Evolutionary conservation across 1,140 invertebrate species (phyloP).

Genomic region (Drosophila sturtevanti): DNA sequence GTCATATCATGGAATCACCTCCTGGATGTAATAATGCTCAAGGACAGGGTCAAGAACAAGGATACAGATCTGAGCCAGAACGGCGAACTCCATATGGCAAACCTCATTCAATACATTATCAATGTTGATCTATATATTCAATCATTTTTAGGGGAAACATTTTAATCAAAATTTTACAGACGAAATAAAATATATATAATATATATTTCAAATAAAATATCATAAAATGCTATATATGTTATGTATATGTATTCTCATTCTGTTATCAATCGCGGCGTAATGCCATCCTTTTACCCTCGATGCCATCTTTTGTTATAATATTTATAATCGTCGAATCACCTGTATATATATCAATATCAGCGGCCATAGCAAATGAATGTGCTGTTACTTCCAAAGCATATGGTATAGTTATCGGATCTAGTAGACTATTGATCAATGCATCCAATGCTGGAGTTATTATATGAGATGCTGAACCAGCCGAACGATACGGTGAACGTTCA

Average conservation of each 20-base stretch:
- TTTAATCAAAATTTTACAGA: not conserved
- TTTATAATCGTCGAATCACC: constrained; percentile 95
- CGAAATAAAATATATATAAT: no score
- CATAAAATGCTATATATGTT: no score
- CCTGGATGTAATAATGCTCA: not conserved
- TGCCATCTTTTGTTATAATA: constrained; percentile 95
- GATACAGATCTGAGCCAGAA: not conserved
- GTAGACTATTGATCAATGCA: constrained; percentile 89
- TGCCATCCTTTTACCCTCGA: constrained; percentile 87
- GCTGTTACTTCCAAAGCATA: constrained; percentile 93
- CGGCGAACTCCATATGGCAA: constrained; percentile 10
- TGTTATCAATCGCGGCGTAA: constrained; percentile 90
- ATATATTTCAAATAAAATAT: not conserved
- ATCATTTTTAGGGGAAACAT: not conserved
- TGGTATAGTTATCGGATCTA: constrained; percentile 93
- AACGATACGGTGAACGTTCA: constrained; percentile 90
- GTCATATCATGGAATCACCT: not conserved
- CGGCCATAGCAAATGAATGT: constrained; percentile 97
- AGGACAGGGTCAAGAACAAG: not conserved
- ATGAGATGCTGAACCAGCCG: constrained; percentile 92
- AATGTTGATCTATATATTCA: no score
- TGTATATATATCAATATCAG: constrained; percentile 98
- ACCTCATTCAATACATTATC: not conserved
- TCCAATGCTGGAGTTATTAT: constrained; percentile 93
- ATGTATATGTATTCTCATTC: no score